These are phyloP conservation scores for Cavia porcellus DNA, from an alignment of 2,113 vertebrate species.

Conservation along the genomic window DNA sequence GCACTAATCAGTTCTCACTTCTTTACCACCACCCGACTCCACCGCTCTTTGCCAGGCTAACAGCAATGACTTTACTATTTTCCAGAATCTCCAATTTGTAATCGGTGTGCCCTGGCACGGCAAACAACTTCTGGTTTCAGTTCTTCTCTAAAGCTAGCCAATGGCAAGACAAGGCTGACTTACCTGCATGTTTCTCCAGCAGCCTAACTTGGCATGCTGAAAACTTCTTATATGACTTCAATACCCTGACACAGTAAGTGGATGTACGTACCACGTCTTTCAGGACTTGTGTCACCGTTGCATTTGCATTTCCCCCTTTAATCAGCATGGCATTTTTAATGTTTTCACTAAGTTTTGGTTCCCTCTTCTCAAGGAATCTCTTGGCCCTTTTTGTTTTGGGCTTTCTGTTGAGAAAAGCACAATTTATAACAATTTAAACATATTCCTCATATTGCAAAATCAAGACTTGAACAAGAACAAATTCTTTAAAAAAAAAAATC, in stretches of 20 bases:
- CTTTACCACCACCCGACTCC: neutral
- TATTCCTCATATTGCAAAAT: constrained; percentile 39
- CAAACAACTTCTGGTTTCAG: neutral
- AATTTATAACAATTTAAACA: constrained; percentile 58
- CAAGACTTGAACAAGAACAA: constrained; percentile 5
- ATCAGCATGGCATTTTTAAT: constrained; percentile 96
- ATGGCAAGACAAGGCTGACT: neutral
- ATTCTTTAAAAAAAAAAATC: neutral
- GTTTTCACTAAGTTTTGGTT: constrained; percentile 94
- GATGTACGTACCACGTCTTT: constrained; percentile 93
- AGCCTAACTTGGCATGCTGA: neutral
- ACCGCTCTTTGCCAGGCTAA: neutral
- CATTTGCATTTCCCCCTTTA: constrained; percentile 95
- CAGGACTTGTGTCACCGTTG: constrained; percentile 91
- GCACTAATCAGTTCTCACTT: neutral
- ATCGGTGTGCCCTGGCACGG: neutral
- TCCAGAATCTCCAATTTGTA: neutral
- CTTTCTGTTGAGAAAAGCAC: constrained; percentile 89
- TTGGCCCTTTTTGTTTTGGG: constrained; percentile 97
- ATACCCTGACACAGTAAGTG: neutral
- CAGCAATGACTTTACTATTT: neutral
- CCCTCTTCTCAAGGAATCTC: constrained; percentile 94
- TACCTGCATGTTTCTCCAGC: neutral
- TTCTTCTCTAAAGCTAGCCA: constrained; percentile 14
- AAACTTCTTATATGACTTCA: constrained; percentile 21